These are phyloP conservation scores for Calcarius lapponicus DNA, from an alignment of 2,797 vertebrate species.

Conservation along the genomic window DNA sequence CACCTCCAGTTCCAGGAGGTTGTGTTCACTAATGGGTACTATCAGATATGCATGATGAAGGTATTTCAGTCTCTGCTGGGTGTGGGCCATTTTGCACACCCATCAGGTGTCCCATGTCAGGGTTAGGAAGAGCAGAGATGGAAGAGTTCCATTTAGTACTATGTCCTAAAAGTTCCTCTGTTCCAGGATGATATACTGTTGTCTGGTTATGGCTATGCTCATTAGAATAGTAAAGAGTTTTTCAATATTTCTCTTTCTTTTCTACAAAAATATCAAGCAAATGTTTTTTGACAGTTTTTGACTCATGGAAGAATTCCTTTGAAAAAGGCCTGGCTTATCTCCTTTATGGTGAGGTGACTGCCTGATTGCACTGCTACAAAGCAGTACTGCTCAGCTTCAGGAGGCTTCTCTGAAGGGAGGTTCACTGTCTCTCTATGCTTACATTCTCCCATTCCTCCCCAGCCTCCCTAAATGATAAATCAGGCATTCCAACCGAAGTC, in stretches of 20 bases:
- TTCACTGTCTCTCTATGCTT: neutral
- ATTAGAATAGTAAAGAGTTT: neutral
- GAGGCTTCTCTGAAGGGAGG: neutral
- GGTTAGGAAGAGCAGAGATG: neutral
- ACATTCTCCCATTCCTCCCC: neutral
- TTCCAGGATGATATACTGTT: neutral
- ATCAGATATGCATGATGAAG: neutral
- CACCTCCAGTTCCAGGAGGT: neutral
- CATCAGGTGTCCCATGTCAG: neutral
- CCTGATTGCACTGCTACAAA: too few relatives aligned
- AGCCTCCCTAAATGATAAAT: neutral
- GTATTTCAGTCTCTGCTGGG: neutral
- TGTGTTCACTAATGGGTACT: neutral
- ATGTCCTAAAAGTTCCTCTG: neutral
- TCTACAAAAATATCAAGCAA: conserved; percentile 1
- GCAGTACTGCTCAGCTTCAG: neutral
- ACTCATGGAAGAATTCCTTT: neutral
- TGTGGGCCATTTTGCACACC: neutral
- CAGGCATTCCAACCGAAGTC: neutral
- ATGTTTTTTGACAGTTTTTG: neutral
- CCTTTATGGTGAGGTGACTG: neutral
- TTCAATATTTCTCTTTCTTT: neutral
- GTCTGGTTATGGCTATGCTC: neutral
- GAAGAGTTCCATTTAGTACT: neutral
- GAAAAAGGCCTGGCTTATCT: neutral